Evolutionary conservation across 2,113 vertebrate genomes (phyloP).

Genomic region (Miniopterus natalensis): DNA sequence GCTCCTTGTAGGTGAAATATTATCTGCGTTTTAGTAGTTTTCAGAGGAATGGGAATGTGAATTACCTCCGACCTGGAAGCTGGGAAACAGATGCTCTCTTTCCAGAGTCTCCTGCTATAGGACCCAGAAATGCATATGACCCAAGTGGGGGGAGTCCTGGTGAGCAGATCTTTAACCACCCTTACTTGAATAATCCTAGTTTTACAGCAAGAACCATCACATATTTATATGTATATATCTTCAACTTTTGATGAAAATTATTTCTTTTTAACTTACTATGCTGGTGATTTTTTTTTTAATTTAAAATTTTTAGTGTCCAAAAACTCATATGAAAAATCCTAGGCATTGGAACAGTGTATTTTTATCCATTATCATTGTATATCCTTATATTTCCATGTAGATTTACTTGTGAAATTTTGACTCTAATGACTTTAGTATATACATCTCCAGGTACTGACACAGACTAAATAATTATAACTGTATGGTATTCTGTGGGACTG

Average conservation of each 20-base stretch:
- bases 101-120: background rate
- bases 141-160: constrained; percentile 48
- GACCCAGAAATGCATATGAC: background rate
- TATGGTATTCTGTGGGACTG: background rate
- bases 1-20: constrained; percentile 90
- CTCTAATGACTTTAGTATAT: background rate
- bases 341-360: background rate
- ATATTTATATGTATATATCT: background rate
- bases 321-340: background rate
- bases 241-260: background rate
- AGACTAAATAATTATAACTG: background rate
- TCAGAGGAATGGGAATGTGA: constrained; percentile 86
- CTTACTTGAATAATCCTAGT: background rate
- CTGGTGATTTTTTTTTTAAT: background rate
- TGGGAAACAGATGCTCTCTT: constrained; percentile 72
- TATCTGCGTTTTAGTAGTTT: constrained; percentile 94
- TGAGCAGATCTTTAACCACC: constrained; percentile 43
- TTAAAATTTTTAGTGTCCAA: background rate
- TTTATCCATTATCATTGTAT: constrained; percentile 20
- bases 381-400: background rate
- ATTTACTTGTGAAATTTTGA: constrained; percentile 23
- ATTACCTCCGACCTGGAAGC: too few species aligned
- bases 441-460: background rate
- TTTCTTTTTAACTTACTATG: constrained; percentile 17
- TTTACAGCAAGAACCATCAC: background rate